phyloP scores from a whole-genome alignment of 1,140 invertebrate species.

The Homalodisca vitripennis region DNA sequence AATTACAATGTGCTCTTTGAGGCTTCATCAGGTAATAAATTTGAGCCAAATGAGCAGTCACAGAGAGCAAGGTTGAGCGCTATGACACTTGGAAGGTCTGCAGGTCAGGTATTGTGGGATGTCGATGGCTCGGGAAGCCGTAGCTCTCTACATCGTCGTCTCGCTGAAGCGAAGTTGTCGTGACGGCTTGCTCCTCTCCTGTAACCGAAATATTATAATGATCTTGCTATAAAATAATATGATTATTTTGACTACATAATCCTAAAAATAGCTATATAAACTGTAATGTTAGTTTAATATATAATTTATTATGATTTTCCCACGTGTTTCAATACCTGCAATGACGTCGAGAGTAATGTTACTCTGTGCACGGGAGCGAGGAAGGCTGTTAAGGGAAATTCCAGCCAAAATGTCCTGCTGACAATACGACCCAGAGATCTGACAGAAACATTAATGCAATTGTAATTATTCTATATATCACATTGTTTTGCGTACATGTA shows the following conservation, averaged over 20 bases:
- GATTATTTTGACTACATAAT: background rate
- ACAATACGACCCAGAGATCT: conserved; percentile 3
- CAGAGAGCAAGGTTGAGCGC: too few species aligned
- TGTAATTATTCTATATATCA: background rate
- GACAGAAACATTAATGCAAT: background rate
- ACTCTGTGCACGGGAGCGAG: background rate
- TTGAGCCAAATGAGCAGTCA: too few species aligned
- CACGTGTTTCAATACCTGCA: background rate
- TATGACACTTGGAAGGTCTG: conserved; percentile 15
- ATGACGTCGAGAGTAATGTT: background rate
- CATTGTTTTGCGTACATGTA: background rate
- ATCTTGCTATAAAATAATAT: background rate
- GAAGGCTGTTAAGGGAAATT: background rate
- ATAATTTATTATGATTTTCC: background rate
- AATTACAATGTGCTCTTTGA: too few species aligned
- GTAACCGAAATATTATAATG: background rate
- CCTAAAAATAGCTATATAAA: background rate
- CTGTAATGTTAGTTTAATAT: background rate
- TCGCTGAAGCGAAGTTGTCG: background rate
- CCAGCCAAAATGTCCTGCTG: conserved; percentile 15
- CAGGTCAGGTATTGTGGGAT: conserved; percentile 8
- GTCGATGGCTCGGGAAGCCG: background rate
- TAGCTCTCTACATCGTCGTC: conserved; percentile 17
- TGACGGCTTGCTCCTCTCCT: background rate
- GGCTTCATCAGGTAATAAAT: too few species aligned